These are phyloP conservation scores for Aporrectodea caliginosa DNA, from an alignment of 1,140 invertebrate species.

Conservation along the genomic window DNA sequence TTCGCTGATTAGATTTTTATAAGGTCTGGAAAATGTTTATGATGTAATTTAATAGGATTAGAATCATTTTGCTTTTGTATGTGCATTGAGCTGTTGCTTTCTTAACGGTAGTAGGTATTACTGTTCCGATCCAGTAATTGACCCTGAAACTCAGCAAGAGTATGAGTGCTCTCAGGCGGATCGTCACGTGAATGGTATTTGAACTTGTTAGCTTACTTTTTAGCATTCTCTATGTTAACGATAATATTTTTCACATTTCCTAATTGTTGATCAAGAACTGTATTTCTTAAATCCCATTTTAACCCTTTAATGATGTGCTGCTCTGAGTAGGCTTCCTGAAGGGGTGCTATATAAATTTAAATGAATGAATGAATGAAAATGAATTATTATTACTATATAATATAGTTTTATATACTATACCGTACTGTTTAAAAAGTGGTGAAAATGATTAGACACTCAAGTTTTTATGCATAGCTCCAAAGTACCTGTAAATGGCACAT, in stretches of 20 bases:
- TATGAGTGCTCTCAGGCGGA: conserved; percentile 70
- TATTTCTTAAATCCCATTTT: background rate
- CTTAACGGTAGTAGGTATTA: conserved; percentile 52
- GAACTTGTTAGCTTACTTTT: background rate
- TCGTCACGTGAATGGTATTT: conserved; percentile 36
- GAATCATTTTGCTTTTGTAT: background rate
- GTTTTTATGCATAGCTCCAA: too few species aligned
- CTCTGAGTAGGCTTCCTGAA: background rate
- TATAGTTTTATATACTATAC: too few species aligned
- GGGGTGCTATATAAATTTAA: background rate
- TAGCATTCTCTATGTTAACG: background rate
- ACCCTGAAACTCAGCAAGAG: conserved; percentile 83
- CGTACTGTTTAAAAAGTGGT: too few species aligned
- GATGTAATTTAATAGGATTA: background rate
- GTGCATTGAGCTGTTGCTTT: background rate
- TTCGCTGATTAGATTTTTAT: too few species aligned
- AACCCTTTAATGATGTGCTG: background rate
- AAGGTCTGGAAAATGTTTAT: too few species aligned
- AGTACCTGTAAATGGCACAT: too few species aligned
- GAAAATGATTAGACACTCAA: too few species aligned
- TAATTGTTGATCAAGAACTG: background rate
- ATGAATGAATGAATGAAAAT: background rate
- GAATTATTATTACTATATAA: too few species aligned
- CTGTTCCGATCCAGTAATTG: conserved; percentile 83
- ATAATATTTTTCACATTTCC: background rate